These are phyloP conservation scores for Heteronetta atricapilla DNA, from an alignment of 2,113 vertebrate genomes.

Conservation along the genomic window DNA sequence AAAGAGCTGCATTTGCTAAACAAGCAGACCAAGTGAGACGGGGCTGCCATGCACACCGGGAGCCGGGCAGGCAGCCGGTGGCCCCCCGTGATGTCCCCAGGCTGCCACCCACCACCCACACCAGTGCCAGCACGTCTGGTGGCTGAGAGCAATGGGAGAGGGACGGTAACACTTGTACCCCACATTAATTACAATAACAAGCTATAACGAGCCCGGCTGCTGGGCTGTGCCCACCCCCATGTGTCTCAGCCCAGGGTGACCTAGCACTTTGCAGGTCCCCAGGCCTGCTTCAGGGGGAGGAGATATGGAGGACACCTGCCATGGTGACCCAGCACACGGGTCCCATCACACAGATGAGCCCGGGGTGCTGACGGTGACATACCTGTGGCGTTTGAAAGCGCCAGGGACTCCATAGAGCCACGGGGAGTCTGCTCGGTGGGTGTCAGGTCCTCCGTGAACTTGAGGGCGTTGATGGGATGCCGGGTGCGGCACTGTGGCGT, in stretches of 20 bases:
- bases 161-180: not conserved
- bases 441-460: constrained; percentile 88
- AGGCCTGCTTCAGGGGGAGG: not conserved
- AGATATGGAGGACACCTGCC: not conserved
- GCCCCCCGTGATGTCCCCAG: accelerated
- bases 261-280: not conserved
- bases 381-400: constrained; percentile 93
- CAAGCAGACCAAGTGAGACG: not conserved
- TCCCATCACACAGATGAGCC: accelerated
- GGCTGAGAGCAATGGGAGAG: not conserved
- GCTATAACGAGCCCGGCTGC: not conserved
- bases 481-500: constrained; percentile 87
- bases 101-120: not conserved
- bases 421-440: constrained; percentile 92
- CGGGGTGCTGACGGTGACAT: not conserved
- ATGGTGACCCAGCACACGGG: accelerated
- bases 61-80: not conserved
- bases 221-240: too few relatives aligned
- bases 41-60: not conserved
- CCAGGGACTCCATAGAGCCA: constrained; percentile 94
- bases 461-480: constrained; percentile 92
- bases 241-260: not conserved
- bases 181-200: not conserved
- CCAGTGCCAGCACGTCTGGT: not conserved
- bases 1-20: not conserved